Evolutionary conservation across 2,888 invertebrate species (phyloP), one percentile per base, ranked within the genome.

Genomic region (Metellina segmentata): DNA sequence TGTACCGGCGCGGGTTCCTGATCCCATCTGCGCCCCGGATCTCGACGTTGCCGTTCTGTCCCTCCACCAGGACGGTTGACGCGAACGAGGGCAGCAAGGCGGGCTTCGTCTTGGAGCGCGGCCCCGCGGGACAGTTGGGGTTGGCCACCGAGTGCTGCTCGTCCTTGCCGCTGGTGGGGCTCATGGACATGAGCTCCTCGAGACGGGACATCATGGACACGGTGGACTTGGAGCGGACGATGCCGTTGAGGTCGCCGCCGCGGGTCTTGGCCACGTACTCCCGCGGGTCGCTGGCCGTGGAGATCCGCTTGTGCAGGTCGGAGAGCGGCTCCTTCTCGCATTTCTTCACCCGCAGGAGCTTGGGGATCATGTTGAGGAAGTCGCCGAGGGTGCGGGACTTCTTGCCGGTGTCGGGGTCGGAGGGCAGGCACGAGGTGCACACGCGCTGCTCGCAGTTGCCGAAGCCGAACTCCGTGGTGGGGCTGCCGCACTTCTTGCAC

Each of bases 211-310:
- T 89, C 69, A 90, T 89, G 7, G 91, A 93, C n/a, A 91, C 86
- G 0, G 93, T 93, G 7, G 93, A 93, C 51, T 86, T 89, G 16
- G 93, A 93, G 9, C 93, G 71, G 19, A 89, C 93, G n/a, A 93
- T 91, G 1, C 93, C 93, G 51, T 93, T 93, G 7, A 88, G 75
- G 16, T 89, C 81, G 1, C 11, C 61, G 48, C 88, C 92, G 51
- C 85, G 74, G 0, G 93, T 81, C 51, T 91, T 92, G 5, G 89
- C 87, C 5, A 92, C 92, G 51, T 93, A 93, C 49, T 93, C 93
- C n/a, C 93, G 81, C 0, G 93, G 93, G 70, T 93, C 93, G 20
- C 93, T 93, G 16, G 93, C 93, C 0, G 93, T 93, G 20, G 93
- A 93, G 71, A 92, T 91, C 74, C 93, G 77, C 74, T 93, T 93